Evolutionary conservation across 92 coral and sea anemone genomes (phyloP).

Genomic region (Scolanthus callimorphus): DNA sequence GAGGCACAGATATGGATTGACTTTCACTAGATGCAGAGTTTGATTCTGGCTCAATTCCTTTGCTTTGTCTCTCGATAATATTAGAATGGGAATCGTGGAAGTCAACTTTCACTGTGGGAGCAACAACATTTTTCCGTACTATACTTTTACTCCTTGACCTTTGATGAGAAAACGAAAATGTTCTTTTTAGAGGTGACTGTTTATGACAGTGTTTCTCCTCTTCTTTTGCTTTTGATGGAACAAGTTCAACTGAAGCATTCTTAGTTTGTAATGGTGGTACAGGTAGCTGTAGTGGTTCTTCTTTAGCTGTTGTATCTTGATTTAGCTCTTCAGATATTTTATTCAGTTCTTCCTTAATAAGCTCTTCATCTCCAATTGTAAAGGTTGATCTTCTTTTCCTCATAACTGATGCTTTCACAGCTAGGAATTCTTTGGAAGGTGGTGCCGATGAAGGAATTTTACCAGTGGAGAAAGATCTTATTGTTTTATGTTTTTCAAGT

Average conservation of each 20-base stretch:
- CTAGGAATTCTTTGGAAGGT: not conserved
- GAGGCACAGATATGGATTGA: no score
- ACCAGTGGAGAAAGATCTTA: not conserved
- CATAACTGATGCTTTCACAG: slow-evolving; percentile 4
- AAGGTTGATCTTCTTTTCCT: slow-evolving; percentile 33
- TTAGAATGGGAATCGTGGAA: no score
- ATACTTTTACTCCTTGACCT: not conserved
- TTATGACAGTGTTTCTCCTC: slow-evolving; percentile 3
- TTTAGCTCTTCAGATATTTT: not conserved
- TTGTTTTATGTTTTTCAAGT: not conserved
- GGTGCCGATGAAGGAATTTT: not conserved
- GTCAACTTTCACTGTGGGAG: no score
- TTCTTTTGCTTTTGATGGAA: not conserved
- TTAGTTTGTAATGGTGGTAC: not conserved
- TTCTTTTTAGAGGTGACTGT: not conserved
- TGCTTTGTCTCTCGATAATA: no score
- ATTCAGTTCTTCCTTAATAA: not conserved
- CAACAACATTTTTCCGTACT: not conserved
- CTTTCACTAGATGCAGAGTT: no score
- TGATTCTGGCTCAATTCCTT: no score
- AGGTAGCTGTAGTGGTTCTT: not conserved
- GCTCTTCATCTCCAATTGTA: slow-evolving; percentile 13
- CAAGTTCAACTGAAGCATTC: no score
- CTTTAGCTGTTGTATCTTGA: not conserved
- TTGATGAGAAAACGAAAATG: slow-evolving; percentile 21